These are phyloP conservation scores for Limnephilus marmoratus DNA, from an alignment of 2,888 invertebrate species.

Conservation along the genomic window DNA sequence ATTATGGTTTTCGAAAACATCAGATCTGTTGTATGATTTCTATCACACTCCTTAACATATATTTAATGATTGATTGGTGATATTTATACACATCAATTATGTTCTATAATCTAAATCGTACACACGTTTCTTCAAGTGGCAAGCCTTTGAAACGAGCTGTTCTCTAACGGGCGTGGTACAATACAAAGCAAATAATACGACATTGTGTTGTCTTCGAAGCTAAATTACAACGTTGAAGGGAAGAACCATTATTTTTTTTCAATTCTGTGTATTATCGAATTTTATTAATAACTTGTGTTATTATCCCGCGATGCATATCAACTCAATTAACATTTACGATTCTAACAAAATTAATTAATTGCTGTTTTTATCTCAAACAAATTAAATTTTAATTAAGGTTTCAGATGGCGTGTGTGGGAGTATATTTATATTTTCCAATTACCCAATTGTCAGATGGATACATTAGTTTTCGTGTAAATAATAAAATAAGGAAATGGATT, in stretches of 20 bases:
- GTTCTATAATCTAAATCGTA: neutral
- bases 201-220: too few relatives aligned
- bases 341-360: neutral
- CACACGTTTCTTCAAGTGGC: neutral
- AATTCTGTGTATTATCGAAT: neutral
- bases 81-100: neutral
- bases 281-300: neutral
- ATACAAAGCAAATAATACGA: neutral
- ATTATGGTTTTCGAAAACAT: neutral
- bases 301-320: neutral
- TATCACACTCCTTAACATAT: neutral
- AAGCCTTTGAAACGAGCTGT: neutral
- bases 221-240: neutral
- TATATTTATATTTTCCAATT: neutral
- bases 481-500: neutral
- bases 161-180: neutral
- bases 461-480: neutral
- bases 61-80: neutral
- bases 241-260: neutral
- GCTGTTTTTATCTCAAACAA: too few relatives aligned
- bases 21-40: neutral
- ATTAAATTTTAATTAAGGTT: too few relatives aligned
- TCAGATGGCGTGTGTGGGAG: too few relatives aligned
- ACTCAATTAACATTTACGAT: neutral
- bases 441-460: neutral